Base-by-base conservation (phyloP, 1,140 invertebrate species). In the Leptinotarsa defecta region DNA sequence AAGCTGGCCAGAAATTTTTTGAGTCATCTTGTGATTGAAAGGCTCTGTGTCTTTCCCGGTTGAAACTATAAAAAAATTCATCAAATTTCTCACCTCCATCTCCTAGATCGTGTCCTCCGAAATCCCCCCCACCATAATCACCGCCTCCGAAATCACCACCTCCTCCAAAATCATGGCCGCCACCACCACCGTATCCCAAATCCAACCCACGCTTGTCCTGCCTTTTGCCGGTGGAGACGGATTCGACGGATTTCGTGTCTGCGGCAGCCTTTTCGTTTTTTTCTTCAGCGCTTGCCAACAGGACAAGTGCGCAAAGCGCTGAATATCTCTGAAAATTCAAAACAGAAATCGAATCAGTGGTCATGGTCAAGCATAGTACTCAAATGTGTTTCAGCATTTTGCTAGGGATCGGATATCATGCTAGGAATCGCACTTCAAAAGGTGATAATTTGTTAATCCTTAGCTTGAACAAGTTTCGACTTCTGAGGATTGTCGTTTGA, bases 171-270 rank as follows among this genome's bases (percentile, higher is more conserved):
- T 86, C 86, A 65, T 88, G 87, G 24, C 90, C 89, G 57, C 88
- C 88, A 19, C 89, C 90, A 77, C 88, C 88, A 15, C 89, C 89
- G 77, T 89, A 90, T 69, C 90, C 88, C 75, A 90, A 84, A 64
- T 86, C 86, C 6, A 84, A 73, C 76, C 92, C 86, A 80, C 92
- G 87, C 83, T 91, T 87, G 86, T 92, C 87, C 88, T 90, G 88
- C 52, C 13, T 57, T 57, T 57, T 57, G 52, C 52, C 8, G 89
- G 92, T 88, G 89, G 93, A 86, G 86, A 83, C 65, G 17, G 74
- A 67, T 67, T 77, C 83, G 73, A 71, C 83, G 20, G 82, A 24
- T 74, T 82, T 82, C 20, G 73, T 76, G n/a, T 83, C 84, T 49
- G 84, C 86, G 43, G 85, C 82, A 84, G 88, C 86, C 81, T 87